These are phyloP conservation scores for Taxidea taxus DNA, from an alignment of 2,113 vertebrate genomes.

Conservation along the genomic window DNA sequence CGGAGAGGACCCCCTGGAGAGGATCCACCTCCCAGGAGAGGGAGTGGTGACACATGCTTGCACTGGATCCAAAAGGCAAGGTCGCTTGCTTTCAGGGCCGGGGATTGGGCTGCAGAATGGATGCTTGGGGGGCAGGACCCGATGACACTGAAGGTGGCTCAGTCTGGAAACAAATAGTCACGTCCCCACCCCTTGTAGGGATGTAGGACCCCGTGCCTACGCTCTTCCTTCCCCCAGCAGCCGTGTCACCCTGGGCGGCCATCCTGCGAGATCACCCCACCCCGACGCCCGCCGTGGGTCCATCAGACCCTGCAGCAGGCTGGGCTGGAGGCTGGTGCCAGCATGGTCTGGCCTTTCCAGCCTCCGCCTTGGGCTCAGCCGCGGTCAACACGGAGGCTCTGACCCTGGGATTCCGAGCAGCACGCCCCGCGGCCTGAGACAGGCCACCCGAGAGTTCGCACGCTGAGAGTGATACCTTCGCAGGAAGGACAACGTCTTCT, in stretches of 20 bases:
- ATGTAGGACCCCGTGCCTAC: neutral
- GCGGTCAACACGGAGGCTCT: neutral
- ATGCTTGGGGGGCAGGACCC: neutral
- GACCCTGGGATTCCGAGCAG: neutral
- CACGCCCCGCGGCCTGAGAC: neutral
- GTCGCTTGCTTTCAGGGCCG: neutral
- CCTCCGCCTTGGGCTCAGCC: neutral
- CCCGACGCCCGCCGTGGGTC: no score
- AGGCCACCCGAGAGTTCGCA: neutral
- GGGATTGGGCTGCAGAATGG: no score
- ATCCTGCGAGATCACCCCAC: neutral
- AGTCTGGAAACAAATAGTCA: neutral
- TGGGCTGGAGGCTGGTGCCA: neutral
- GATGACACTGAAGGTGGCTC: neutral
- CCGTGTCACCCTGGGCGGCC: neutral
- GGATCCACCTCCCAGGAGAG: neutral
- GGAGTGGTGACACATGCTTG: neutral
- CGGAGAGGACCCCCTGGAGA: no score
- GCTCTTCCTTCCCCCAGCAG: neutral
- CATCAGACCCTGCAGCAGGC: neutral
- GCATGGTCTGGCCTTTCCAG: neutral
- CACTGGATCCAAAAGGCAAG: neutral
- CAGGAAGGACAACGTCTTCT: constrained; percentile 60
- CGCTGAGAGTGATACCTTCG: constrained; percentile 60
- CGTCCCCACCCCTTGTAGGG: fast-evolving